Evolutionary conservation across 2,888 invertebrate genomes (phyloP).

Genomic region (Tenthredo notha): DNA sequence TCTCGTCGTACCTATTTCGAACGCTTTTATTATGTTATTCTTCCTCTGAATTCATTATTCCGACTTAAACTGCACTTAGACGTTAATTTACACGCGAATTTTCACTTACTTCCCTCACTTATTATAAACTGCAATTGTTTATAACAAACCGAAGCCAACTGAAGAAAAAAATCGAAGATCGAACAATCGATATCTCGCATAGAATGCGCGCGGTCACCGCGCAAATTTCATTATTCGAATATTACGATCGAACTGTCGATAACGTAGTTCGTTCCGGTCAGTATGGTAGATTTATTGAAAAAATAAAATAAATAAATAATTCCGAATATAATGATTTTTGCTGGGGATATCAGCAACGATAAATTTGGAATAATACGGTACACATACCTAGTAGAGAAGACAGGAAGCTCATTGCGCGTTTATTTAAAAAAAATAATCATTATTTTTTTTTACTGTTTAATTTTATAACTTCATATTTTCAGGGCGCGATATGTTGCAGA

Average conservation of each 20-base stretch:
- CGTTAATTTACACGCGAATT: neutral
- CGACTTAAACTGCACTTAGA: neutral
- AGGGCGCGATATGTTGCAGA: conserved; percentile 73
- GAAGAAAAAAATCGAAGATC: neutral
- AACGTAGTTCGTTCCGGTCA: neutral
- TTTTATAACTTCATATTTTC: conserved; percentile 1
- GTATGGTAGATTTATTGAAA: neutral
- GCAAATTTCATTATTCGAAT: neutral
- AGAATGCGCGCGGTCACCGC: neutral
- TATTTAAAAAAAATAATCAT: neutral
- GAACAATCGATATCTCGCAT: neutral
- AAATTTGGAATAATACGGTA: neutral
- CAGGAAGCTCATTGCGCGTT: neutral
- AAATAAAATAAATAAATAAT: neutral
- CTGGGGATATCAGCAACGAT: neutral
- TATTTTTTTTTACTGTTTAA: neutral
- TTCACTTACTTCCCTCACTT: too few relatives aligned
- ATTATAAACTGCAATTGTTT: neutral
- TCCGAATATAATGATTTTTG: neutral
- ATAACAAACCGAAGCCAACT: neutral
- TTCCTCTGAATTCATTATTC: neutral
- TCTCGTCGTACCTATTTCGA: neutral
- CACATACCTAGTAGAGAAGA: neutral
- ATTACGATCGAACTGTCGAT: neutral
- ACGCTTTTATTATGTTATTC: neutral